phyloP scores from a whole-genome alignment of 2,797 vertebrate genomes.

The Tadarida brasiliensis region DNA sequence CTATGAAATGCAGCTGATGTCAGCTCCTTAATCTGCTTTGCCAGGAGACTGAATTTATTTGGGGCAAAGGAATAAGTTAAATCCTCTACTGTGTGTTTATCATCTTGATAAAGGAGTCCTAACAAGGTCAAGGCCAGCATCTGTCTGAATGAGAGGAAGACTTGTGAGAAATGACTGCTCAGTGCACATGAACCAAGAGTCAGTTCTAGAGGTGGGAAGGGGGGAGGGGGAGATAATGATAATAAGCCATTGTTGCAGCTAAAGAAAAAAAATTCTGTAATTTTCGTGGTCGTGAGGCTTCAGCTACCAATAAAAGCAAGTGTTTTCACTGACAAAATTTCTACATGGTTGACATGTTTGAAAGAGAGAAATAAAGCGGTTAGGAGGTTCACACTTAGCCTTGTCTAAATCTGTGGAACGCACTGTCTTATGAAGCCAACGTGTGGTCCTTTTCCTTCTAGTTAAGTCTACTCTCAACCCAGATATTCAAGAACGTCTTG shows the following conservation, averaged over 20 bases:
- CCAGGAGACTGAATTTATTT: background rate
- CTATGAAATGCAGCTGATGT: background rate
- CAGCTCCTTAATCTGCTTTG: conserved; percentile 7
- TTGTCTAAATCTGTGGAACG: background rate
- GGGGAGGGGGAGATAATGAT: background rate
- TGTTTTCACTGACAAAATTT: conserved; percentile 7
- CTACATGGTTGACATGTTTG: background rate
- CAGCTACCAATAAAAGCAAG: background rate
- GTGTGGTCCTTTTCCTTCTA: background rate
- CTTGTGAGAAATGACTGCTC: background rate
- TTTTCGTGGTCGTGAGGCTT: background rate
- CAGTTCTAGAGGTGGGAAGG: background rate
- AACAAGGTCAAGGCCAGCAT: conserved; percentile 3
- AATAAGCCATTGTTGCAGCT: background rate
- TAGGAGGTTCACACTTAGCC: background rate
- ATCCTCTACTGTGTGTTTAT: background rate
- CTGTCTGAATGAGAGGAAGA: conserved; percentile 29
- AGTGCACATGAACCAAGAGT: background rate
- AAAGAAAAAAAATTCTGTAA: background rate
- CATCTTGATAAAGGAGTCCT: conserved; percentile 10
- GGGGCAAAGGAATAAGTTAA: conserved; percentile 34
- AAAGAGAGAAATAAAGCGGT: background rate
- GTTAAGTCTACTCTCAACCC: background rate
- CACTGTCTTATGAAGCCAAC: background rate
- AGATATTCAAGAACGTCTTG: background rate